Percentiles rank a stretch among this genome's conserved stretches.
These are phyloP conservation scores for Ondatra zibethicus DNA, from an alignment of 2,113 vertebrate genomes.

Conservation along the genomic window DNA sequence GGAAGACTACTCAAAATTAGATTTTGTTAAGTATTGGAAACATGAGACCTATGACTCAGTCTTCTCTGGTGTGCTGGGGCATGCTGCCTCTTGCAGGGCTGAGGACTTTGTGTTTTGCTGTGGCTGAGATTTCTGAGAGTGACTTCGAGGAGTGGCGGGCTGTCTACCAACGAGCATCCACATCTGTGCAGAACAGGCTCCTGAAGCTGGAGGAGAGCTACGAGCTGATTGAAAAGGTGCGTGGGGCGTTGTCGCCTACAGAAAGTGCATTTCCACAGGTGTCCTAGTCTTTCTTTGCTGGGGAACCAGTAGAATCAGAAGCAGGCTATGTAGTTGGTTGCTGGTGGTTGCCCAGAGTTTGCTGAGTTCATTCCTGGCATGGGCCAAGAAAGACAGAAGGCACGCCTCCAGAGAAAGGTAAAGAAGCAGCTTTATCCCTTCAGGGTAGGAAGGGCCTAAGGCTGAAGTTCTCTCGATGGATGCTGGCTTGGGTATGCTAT, in stretches of 20 bases:
- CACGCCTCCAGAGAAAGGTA: neutral
- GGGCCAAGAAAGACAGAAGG: neutral
- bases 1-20: neutral
- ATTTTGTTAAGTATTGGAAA: neutral
- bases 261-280: neutral
- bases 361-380: neutral
- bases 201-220: constrained; percentile 98
- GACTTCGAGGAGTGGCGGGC: constrained; percentile 95
- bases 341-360: neutral
- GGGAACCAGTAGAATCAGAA: neutral
- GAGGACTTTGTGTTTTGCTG: constrained; percentile 96
- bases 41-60: neutral
- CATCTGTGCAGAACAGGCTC: constrained; percentile 94
- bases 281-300: neutral
- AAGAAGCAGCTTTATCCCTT: neutral
- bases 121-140: constrained; percentile 94
- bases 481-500: neutral
- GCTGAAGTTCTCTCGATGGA: neutral
- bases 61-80: neutral
- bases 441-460: neutral
- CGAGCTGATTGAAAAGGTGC: constrained; percentile 97
- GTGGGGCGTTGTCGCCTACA: neutral
- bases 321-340: neutral
- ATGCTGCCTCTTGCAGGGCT: constrained; percentile 87
- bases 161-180: constrained; percentile 92